These are phyloP conservation scores for Adineta ricciae DNA, from an alignment of 2,888 invertebrate species.

Conservation along the genomic window DNA sequence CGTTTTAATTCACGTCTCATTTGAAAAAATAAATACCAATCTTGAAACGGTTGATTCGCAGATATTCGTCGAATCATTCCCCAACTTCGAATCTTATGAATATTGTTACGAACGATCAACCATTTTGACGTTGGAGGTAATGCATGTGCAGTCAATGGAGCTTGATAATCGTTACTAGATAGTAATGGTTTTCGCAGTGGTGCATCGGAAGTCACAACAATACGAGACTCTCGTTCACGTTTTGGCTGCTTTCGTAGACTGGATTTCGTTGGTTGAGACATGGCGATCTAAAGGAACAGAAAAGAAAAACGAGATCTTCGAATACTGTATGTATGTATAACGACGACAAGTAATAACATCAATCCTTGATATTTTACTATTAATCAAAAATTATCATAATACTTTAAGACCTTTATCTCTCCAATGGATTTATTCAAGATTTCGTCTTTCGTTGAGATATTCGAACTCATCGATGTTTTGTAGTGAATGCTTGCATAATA, in stretches of 20 bases:
- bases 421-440: no score
- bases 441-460: background rate
- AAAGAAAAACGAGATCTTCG: background rate
- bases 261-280: background rate
- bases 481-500: no score
- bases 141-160: background rate
- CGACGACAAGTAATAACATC: background rate
- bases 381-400: background rate
- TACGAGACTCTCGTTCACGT: background rate
- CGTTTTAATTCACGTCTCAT: slow-evolving; percentile 4
- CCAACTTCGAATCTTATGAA: slow-evolving; percentile 19
- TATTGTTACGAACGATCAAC: background rate
- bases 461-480: no score
- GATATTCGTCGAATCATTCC: background rate
- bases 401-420: background rate
- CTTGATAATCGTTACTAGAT: background rate
- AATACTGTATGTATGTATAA: no score
- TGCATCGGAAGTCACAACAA: background rate
- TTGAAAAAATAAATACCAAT: slow-evolving; percentile 7
- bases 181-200: background rate
- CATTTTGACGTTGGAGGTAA: background rate
- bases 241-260: background rate
- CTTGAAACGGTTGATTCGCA: background rate
- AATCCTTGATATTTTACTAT: background rate
- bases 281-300: background rate